A percentile compares a stretch with the other conserved stretches of the same genome.
Evolutionary conservation across 2,797 vertebrate species (phyloP).

Genomic region (Molothrus ater): DNA sequence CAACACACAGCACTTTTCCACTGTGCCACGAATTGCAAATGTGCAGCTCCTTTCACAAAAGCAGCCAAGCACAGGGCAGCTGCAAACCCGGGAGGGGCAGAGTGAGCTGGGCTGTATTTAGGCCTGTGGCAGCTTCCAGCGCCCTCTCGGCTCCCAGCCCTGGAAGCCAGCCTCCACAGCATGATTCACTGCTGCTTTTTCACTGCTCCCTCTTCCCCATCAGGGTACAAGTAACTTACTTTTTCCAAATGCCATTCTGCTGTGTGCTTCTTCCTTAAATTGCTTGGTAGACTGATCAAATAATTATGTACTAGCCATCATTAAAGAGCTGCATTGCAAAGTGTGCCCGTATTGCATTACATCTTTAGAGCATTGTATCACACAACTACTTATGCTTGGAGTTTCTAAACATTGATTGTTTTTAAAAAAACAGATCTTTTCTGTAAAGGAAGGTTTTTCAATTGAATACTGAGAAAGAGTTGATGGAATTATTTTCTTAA

Average conservation of each 20-base stretch:
- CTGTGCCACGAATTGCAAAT: neutral
- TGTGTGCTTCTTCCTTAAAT: neutral
- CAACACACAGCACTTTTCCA: neutral
- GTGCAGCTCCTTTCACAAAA: neutral
- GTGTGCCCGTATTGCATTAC: neutral
- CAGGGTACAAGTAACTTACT: neutral
- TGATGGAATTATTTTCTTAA: slow-evolving; percentile 45
- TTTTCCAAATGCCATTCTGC: neutral
- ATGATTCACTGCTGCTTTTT: neutral
- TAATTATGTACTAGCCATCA: slow-evolving; percentile 6
- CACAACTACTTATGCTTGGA: neutral
- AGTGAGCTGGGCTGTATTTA: neutral
- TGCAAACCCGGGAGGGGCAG: neutral
- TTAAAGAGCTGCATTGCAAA: neutral
- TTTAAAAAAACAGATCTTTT: slow-evolving; percentile 64
- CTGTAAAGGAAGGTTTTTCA: slow-evolving; percentile 43
- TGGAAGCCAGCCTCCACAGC: neutral
- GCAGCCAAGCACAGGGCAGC: neutral
- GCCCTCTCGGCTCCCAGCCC: neutral
- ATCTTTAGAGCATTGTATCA: neutral
- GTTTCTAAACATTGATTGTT: slow-evolving; percentile 56
- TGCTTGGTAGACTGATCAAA: neutral
- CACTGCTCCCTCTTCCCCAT: neutral
- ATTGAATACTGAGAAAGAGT: neutral
- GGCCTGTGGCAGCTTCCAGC: neutral